Conservation (phyloP, 1,140 invertebrate species). For the Geopemphigus sp. region DNA sequence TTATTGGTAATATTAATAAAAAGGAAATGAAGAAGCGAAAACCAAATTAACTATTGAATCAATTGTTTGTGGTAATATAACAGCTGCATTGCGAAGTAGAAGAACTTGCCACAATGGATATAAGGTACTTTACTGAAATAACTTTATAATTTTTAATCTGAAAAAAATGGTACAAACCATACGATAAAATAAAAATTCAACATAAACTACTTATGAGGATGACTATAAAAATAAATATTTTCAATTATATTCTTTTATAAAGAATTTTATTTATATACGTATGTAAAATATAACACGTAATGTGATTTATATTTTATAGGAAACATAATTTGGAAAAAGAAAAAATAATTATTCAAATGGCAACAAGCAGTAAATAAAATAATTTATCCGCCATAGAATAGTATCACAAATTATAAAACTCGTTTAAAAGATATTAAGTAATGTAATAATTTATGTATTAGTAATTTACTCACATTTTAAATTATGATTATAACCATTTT, state of each 20-base stretch:
- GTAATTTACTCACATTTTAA: neutral
- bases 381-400: too few species aligned
- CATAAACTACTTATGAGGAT: neutral
- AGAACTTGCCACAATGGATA: constrained; percentile 2
- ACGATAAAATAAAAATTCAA: neutral
- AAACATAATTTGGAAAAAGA: neutral
- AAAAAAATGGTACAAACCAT: neutral
- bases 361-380: neutral
- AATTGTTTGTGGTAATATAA: constrained; percentile 40
- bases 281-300: neutral
- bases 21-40: constrained; percentile 25
- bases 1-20: neutral
- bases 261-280: too few species aligned
- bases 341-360: neutral
- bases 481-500: neutral
- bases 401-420: neutral
- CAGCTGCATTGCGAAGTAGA: constrained; percentile 40
- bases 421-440: neutral
- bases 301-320: constrained; percentile 1
- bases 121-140: neutral
- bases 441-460: neutral
- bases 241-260: too few species aligned
- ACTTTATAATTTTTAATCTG: too few species aligned
- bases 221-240: too few species aligned
- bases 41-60: neutral